Base-by-base conservation (phyloP, 1,140 invertebrate genomes). In the Euura lappo region DNA sequence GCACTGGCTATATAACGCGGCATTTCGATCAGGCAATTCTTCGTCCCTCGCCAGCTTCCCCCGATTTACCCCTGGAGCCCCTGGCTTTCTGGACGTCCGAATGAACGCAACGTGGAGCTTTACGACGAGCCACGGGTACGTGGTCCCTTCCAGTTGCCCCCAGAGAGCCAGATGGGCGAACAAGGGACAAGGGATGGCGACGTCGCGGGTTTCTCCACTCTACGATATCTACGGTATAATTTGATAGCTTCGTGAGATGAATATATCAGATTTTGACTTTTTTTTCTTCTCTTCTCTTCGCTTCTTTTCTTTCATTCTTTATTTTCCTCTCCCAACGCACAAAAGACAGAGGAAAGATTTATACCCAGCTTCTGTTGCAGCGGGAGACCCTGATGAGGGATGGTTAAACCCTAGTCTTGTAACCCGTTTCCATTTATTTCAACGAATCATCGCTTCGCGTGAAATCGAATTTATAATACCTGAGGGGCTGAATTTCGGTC, bases 191-290 rank as follows among this genome's bases (percentile, higher is more conserved):
- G 51, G 51, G 51, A 8, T 4, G 2, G 51, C 51, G 28, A 28
- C 28, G 28, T 28, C 28, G 28, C 28, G 28, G 28, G 28, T 28
- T 28, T 28, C 10, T 60, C 51, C 51, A n/a, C 10, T 60, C 51
- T n/a, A n/a, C 10, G 51, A 60, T n/a, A 60, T 60, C 51, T 8
- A 60, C 51, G 51, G 51, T n/a, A 60, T 60, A 60, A 60, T 60
- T 60, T 60, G 51, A 60, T 60, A 8, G 51, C 51, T 60, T 60
- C 51, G 51, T 60, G 51, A 60, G 51, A 60, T 60, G 51, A 60
- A 60, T 60, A 60, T 60, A 11, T 60, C 51, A 60, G 51, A 60
- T 60, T 60, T 60, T 60, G 51, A 60, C 8, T 11, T 60, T 60
- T 60, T 11, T 60, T 60, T 60, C 51, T 28, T 28, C 28, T 28